A percentile compares a stretch with the other conserved stretches of the same genome.
phyloP scores from a whole-genome alignment of 2,797 vertebrate species.

The Heterohyrax brucei region DNA sequence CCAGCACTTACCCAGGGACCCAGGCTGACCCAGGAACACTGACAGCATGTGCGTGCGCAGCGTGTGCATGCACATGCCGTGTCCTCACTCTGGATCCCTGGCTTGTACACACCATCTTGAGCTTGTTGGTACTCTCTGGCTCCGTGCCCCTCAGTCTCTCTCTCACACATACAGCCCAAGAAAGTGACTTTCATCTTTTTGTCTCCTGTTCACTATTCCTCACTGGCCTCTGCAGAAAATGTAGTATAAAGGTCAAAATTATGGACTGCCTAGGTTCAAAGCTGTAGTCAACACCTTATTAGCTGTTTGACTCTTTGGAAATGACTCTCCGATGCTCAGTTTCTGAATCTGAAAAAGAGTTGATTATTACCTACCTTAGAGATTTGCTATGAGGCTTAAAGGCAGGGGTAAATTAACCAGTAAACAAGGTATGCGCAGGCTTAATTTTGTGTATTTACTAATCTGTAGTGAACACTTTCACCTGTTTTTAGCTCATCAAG shows the following conservation, averaged over 20 bases:
- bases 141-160: slow-evolving; percentile 8
- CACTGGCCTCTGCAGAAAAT: background rate
- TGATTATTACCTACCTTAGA: background rate
- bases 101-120: no score
- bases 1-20: background rate
- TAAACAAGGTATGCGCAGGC: no score
- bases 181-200: background rate
- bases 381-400: background rate
- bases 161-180: background rate
- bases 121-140: no score
- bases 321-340: slow-evolving; percentile 1
- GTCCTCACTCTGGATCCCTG: background rate
- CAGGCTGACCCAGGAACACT: background rate
- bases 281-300: background rate
- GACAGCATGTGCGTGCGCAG: background rate
- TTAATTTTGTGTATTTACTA: no score
- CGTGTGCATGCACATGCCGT: background rate
- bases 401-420: no score
- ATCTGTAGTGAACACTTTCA: no score
- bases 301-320: slow-evolving; percentile 1
- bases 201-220: background rate
- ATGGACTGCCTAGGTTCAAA: background rate
- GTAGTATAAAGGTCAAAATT: no score
- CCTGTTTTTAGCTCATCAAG: no score
- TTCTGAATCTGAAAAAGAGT: slow-evolving; percentile 53